These are phyloP conservation scores for Daphoenositta chrysoptera DNA, from an alignment of 2,113 vertebrate species.

Conservation along the genomic window DNA sequence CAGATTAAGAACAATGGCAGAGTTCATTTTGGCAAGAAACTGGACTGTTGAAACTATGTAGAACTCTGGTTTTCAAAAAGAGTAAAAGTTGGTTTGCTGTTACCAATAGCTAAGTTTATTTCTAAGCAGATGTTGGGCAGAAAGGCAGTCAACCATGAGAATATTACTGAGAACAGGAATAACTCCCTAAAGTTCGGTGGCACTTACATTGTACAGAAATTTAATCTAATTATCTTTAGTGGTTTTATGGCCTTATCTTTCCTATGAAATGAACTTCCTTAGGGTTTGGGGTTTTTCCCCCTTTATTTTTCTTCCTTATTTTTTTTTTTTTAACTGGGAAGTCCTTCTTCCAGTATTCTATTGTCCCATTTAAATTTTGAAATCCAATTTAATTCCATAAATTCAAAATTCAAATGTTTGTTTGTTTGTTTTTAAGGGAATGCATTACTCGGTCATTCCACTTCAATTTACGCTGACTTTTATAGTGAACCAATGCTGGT, in stretches of 20 bases:
- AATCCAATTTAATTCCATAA: not conserved
- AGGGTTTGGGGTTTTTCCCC: not conserved
- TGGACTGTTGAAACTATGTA: not conserved
- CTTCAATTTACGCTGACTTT: not conserved
- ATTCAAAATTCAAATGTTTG: not conserved
- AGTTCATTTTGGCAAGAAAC: not conserved
- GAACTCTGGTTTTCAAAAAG: not conserved
- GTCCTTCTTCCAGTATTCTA: not conserved
- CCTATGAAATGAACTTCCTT: not conserved
- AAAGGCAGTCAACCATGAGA: not conserved
- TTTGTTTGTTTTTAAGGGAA: not conserved
- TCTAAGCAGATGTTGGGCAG: not conserved
- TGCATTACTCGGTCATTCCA: accelerated
- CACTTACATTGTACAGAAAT: not conserved
- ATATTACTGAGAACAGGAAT: not conserved
- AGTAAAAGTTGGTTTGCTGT: not conserved
- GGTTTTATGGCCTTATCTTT: not conserved
- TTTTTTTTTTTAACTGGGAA: not conserved
- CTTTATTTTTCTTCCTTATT: accelerated
- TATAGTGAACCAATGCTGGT: not conserved
- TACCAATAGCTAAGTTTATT: not conserved
- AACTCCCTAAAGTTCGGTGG: not conserved
- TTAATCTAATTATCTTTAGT: not conserved
- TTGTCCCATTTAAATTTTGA: not conserved
- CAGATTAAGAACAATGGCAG: not conserved